Percentiles rank a stretch among this genome's conserved stretches.
These are phyloP conservation scores for Venustoraphidia nigricollis DNA, from an alignment of 2,888 invertebrate species.

Conservation along the genomic window DNA sequence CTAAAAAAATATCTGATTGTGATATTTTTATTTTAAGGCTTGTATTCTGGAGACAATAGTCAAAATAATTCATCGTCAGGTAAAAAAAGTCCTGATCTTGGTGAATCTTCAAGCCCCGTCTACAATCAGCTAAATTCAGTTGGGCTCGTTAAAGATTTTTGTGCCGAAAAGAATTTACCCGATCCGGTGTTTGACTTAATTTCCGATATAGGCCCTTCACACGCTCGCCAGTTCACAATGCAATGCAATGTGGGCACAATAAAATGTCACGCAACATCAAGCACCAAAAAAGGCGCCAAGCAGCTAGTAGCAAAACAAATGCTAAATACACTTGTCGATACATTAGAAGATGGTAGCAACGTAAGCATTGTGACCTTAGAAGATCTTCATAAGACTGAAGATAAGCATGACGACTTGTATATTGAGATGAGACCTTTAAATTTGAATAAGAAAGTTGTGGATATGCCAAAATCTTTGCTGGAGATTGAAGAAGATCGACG, in stretches of 20 bases:
- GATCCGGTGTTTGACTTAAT: slow-evolving; percentile 22
- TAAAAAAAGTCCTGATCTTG: too few relatives aligned
- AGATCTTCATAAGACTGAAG: slow-evolving; percentile 1
- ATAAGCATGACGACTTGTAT: too few relatives aligned
- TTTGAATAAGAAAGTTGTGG: too few relatives aligned
- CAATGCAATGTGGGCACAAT: slow-evolving; percentile 23
- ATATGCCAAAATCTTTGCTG: too few relatives aligned
- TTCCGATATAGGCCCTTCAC: slow-evolving; percentile 28
- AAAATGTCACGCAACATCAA: slow-evolving; percentile 22
- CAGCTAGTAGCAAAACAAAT: slow-evolving; percentile 27
- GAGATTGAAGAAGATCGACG: too few relatives aligned
- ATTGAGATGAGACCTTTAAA: too few relatives aligned
- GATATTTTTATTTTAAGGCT: too few relatives aligned
- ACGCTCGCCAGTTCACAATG: slow-evolving; percentile 27
- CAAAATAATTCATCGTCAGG: too few relatives aligned
- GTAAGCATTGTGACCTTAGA: slow-evolving; percentile 3
- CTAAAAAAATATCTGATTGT: too few relatives aligned
- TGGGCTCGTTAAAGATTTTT: slow-evolving; percentile 3
- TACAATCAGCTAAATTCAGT: slow-evolving; percentile 1
- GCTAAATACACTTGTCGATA: slow-evolving; percentile 9
- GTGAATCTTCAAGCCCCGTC: background rate
- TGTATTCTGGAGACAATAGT: too few relatives aligned
- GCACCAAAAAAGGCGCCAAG: slow-evolving; percentile 32
- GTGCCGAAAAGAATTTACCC: slow-evolving; percentile 15
- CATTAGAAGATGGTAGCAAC: slow-evolving; percentile 1